phyloP scores from a whole-genome alignment of 2,113 vertebrate species.

The Erythrocercus mccallii region DNA sequence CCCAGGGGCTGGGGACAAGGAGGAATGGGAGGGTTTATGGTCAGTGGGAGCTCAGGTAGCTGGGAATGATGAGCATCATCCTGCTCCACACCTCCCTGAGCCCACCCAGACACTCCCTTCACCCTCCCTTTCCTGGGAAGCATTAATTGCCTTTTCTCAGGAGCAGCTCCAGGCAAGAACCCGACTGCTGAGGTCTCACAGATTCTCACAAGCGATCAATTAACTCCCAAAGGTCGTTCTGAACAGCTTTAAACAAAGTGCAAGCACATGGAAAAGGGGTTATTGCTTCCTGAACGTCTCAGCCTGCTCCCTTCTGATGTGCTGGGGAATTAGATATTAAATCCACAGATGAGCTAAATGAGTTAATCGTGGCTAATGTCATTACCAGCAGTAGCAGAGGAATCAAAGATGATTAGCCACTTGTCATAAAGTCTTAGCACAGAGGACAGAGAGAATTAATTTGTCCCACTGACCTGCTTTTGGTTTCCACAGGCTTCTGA shows the following conservation, averaged over 20 bases:
- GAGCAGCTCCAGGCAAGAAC: neutral
- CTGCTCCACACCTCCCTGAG: neutral
- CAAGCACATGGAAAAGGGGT: neutral
- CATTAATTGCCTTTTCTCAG: neutral
- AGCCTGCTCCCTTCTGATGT: neutral
- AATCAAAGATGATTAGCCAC: slow-evolving; percentile 44
- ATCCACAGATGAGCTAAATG: slow-evolving; percentile 22
- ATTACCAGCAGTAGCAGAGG: slow-evolving; percentile 8
- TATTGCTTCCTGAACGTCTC: neutral
- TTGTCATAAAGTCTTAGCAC: slow-evolving; percentile 20
- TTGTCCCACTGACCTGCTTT: slow-evolving; percentile 36
- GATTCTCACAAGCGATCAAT: neutral
- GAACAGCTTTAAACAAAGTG: neutral
- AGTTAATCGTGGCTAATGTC: slow-evolving; percentile 11
- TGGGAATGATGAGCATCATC: neutral
- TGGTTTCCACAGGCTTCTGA: neutral
- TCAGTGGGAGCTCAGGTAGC: neutral
- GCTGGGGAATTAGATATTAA: neutral
- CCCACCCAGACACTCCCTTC: neutral
- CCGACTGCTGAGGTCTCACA: neutral
- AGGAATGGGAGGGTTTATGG: neutral
- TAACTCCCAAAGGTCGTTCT: neutral
- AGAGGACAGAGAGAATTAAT: slow-evolving; percentile 10
- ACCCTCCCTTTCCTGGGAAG: neutral
- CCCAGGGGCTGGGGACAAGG: too few relatives aligned